phyloP scores from a whole-genome alignment of 2,797 vertebrate genomes.

The Cossypha niveicapilla region DNA sequence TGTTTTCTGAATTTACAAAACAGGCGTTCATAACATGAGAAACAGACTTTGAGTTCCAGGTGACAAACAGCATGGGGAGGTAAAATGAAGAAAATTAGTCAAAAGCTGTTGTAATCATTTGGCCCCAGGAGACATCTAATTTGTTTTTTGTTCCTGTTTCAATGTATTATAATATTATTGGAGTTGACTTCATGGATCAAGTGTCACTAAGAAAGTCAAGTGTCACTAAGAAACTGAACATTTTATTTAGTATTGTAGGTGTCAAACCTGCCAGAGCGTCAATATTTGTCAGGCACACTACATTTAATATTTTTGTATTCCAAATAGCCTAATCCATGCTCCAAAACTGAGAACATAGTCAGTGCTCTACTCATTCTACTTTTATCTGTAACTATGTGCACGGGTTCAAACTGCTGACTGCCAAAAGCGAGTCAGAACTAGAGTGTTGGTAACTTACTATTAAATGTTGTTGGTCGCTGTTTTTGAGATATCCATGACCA shows the following conservation, averaged over 20 bases:
- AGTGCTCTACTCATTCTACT: not conserved
- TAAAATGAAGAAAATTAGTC: conserved; percentile 57
- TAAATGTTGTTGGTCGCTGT: not conserved
- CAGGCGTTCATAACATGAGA: not conserved
- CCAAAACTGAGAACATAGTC: conserved; percentile 24
- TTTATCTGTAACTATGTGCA: not conserved
- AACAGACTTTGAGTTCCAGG: not conserved
- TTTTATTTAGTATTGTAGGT: conserved; percentile 58
- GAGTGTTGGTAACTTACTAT: not conserved
- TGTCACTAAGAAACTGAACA: conserved; percentile 58
- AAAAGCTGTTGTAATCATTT: conserved; percentile 62
- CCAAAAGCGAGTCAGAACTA: not conserved
- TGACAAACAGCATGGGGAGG: conserved; percentile 29
- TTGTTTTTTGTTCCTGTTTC: conserved; percentile 65
- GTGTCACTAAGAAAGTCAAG: conserved; percentile 32
- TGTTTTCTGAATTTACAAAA: conserved; percentile 16
- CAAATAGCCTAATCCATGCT: conserved; percentile 33
- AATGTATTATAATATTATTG: conserved; percentile 62
- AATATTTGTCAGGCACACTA: conserved; percentile 64
- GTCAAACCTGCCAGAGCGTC: conserved; percentile 52
- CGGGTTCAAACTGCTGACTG: not conserved
- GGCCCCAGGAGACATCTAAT: conserved; percentile 32
- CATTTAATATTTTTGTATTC: conserved; percentile 58
- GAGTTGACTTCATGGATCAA: conserved; percentile 71
- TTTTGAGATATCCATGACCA: not conserved